Conservation (phyloP, 2,888 invertebrate species). For the Ceriagrion tenellum region DNA sequence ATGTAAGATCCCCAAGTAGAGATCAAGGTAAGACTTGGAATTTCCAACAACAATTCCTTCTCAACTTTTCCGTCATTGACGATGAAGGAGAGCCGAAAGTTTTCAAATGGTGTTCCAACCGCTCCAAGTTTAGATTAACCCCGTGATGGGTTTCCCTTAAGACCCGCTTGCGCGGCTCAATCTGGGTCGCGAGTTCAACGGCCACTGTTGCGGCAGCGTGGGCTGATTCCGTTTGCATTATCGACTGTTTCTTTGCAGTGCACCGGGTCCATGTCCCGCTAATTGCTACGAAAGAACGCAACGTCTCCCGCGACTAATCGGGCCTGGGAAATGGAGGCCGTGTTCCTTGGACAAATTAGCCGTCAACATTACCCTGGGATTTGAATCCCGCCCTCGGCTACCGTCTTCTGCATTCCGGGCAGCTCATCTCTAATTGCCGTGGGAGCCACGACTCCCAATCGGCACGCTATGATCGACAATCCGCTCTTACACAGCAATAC, state of each 20-base stretch:
- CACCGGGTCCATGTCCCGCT: slow-evolving; percentile 3
- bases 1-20: background rate
- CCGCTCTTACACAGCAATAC: too few species aligned
- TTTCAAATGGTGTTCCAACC: background rate
- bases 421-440: too few species aligned
- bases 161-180: background rate
- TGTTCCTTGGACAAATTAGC: background rate
- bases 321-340: background rate
- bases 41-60: background rate
- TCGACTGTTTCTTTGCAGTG: background rate
- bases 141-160: background rate
- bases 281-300: background rate
- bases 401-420: too few species aligned
- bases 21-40: background rate
- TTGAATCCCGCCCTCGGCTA: background rate
- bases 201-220: background rate
- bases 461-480: too few species aligned
- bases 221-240: too few species aligned
- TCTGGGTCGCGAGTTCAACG: background rate
- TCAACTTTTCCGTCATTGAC: background rate
- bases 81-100: background rate
- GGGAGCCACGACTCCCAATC: too few species aligned
- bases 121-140: background rate
- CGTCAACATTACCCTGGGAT: background rate
- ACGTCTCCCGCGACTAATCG: background rate